phyloP scores from a whole-genome alignment of 2,113 vertebrate species.

The Onychorhynchus coronatus region DNA sequence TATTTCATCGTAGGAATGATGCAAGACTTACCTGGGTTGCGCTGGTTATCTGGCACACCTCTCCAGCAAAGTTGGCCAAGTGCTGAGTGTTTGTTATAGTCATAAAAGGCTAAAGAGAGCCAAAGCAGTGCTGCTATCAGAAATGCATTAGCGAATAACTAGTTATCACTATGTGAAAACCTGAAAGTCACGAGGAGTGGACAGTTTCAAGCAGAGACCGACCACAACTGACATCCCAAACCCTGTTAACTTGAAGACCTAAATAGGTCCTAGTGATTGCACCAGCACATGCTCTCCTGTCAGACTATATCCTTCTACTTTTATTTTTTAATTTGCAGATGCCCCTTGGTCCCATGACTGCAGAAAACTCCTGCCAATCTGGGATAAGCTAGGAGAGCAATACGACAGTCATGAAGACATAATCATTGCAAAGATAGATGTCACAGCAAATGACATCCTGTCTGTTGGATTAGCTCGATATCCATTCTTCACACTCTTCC shows the following conservation, averaged over 20 bases:
- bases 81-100: background rate
- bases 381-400: constrained; percentile 84
- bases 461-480: constrained; percentile 62
- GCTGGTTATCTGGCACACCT: background rate
- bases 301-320: background rate
- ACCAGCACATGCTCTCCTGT: background rate
- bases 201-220: background rate
- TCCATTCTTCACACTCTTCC: constrained; percentile 85
- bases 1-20: background rate
- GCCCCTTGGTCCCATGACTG: constrained; percentile 82
- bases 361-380: constrained; percentile 73
- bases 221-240: background rate
- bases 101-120: background rate
- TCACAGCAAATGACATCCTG: constrained; percentile 86
- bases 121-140: background rate
- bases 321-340: constrained; percentile 70
- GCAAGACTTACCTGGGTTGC: background rate
- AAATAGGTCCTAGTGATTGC: too few species aligned
- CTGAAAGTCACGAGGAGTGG: background rate
- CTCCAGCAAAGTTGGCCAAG: background rate
- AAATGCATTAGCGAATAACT: background rate
- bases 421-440: constrained; percentile 84
- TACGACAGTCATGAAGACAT: constrained; percentile 72
- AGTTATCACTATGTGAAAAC: background rate
- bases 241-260: background rate